Evolutionary conservation across 1,140 invertebrate genomes (phyloP), one percentile per base, ranked within the genome.

Genomic region (Bactericera cockerelli): DNA sequence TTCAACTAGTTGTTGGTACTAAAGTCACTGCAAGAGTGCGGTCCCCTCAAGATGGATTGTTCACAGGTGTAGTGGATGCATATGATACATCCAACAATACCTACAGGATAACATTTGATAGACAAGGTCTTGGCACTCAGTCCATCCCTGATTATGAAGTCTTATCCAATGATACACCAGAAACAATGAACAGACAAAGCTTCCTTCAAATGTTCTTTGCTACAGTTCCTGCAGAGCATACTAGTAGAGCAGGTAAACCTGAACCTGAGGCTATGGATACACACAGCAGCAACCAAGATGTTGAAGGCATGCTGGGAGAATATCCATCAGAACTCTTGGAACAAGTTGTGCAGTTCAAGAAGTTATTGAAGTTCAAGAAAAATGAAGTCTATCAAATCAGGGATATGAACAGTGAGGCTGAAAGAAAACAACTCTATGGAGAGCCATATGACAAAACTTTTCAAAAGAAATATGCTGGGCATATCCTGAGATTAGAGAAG

Each of bases 111-210:
- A 93, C 90, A 1, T 99, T 99, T 75, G 94, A 98, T 70, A 77
- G 93, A 60, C 80, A 82, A 39, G 93, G 92, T 13, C 75, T 98
- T 26, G 94, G 94, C 3, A 96, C 93, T 11, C 91, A 95, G 71
- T 95, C 93, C 58, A 89, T 98, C 58, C 92, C 91, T 16, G 94
- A 98, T 76, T 95, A 86, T 76, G 93, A 97, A 82, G 93, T 98
- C 62, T 74, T 95, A 71, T 93, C 90, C 19, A 91, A 92, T 72
- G 92, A 95, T 65, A 80, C 83, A 38, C 84, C 88, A 31, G 92
- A 96, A 70, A 94, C 90, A 28, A 85, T 97, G 67, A 85, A 87
- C 55, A 75, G 95, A 26, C 82, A 86, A 31, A 88, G 84, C 59
- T 91, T 94, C 70, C 82, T 86, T 58, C 79, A 85, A 64, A 86